Conservation (phyloP, 2,797 vertebrate species). For the Lycodopsis pacificus region DNA sequence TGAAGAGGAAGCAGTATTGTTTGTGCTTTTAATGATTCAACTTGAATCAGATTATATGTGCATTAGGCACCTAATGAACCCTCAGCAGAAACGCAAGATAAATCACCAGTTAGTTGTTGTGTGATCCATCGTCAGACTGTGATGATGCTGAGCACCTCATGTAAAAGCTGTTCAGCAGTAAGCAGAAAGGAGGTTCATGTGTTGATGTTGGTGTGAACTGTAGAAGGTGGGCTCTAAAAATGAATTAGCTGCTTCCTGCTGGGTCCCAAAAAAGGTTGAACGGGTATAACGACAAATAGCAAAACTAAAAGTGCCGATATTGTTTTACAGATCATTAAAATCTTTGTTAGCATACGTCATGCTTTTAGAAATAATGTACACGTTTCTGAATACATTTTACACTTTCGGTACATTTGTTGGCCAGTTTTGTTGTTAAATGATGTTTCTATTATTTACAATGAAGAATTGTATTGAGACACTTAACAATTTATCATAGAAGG, state of each 20-base stretch:
- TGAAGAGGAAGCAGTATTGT: conserved; percentile 51
- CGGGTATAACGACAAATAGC: neutral
- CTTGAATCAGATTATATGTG: conserved; percentile 71
- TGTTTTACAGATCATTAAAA: neutral
- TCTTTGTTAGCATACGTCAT: neutral
- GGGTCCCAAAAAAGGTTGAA: neutral
- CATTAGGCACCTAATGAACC: conserved; percentile 63
- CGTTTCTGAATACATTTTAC: neutral
- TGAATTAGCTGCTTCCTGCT: neutral
- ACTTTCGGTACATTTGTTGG: neutral
- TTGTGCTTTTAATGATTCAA: conserved; percentile 70
- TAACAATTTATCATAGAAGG: neutral
- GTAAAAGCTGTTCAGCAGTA: conserved; percentile 10
- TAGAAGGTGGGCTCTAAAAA: conserved; percentile 1
- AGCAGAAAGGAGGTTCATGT: conserved; percentile 4
- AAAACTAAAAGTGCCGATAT: neutral
- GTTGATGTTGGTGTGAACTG: conserved; percentile 5
- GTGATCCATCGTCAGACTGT: conserved; percentile 50
- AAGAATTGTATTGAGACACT: neutral
- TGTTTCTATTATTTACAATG: neutral
- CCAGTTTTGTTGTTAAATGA: too few relatives aligned
- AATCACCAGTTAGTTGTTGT: conserved; percentile 54
- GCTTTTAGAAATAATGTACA: neutral
- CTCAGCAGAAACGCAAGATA: conserved; percentile 55
- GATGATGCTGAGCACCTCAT: conserved; percentile 12